A percentile compares a stretch with the other conserved stretches of the same genome.
These are phyloP conservation scores for Pandemis cinnamomeana DNA, from an alignment of 2,888 invertebrate genomes.

Conservation along the genomic window DNA sequence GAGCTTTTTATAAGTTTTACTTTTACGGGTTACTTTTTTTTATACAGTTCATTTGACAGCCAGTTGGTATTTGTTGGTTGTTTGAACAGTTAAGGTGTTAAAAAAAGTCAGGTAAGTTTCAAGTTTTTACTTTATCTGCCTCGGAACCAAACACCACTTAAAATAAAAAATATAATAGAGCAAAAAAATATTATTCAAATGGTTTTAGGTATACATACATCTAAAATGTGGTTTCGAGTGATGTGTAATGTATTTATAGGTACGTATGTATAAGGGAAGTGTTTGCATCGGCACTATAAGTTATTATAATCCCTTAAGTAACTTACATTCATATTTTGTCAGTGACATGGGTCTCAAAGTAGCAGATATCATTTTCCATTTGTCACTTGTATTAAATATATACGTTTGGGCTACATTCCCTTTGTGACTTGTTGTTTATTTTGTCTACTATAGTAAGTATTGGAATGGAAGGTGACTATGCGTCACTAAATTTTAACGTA, in stretches of 20 bases:
- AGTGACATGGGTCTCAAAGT: conserved; percentile 33
- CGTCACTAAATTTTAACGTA: background rate
- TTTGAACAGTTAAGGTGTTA: too few species aligned
- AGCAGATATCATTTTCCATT: conserved; percentile 37
- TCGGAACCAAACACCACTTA: background rate
- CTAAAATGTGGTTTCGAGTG: background rate
- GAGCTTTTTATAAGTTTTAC: too few species aligned
- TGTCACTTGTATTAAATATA: conserved; percentile 37
- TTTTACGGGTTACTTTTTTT: too few species aligned
- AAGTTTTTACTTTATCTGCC: too few species aligned
- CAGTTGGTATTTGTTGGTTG: too few species aligned
- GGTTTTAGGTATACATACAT: background rate
- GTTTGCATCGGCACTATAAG: conserved; percentile 27
- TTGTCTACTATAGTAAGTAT: conserved; percentile 22
- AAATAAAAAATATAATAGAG: background rate
- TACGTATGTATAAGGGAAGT: background rate
- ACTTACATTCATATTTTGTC: conserved; percentile 37
- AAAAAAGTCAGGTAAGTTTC: too few species aligned
- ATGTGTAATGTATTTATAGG: background rate
- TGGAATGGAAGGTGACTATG: background rate
- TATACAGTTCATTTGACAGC: too few species aligned
- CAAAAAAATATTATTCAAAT: too few species aligned
- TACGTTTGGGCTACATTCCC: conserved; percentile 29
- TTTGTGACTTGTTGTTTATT: conserved; percentile 21
- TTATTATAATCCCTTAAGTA: conserved; percentile 38